Base-by-base conservation (phyloP, 2,113 vertebrate species). In the Anguilla japonica region DNA sequence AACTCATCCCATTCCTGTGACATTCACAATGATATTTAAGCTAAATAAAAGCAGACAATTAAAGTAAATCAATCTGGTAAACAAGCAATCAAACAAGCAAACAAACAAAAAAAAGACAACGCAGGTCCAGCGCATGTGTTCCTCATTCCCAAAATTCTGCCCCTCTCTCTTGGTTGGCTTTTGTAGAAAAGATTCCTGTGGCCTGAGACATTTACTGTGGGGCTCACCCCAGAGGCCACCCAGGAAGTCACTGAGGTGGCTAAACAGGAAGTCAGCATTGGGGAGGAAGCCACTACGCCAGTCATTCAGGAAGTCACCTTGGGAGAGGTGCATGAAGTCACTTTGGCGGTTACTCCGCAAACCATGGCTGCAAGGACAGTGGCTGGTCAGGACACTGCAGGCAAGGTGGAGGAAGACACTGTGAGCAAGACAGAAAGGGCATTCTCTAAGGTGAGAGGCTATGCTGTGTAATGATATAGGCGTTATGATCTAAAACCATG, bases 351-450 rank as follows among this genome's bases (percentile, higher is more conserved):
- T 5, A 88, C 85, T 41, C 91, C 1, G 0, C 87, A 41, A 85
- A 16, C 80, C 18, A 22, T 83, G 40, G 0, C 81, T 22, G 87
- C 88, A 3, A 40, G 63, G 20, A 90, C 88, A 0, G 87, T 86
- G 22, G 88, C 46, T 15, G 8, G 82, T 89, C 9, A 34, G 46
- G 8, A 53, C 43, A 75, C 81, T 0, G 41, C 90, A 14, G 89
- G 91, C 8, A 84, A 89, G 0, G 84, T 92, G 3, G 67, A 87
- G n/a, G 86, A 92, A 56, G 93, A 92, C 43, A 82, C 56, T 29
- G 95, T 96, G 53, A 94, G 91, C 46, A 60, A 22, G 34, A 53
- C 8, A 15, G 57, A 15, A 13, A 16, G 57, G 57, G 57, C 57
- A 16, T 60, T 60, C 14, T 60, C 57, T 60, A 46, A 46, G 8